Evolutionary conservation across 2,113 vertebrate genomes (phyloP).

Genomic region (Lamprotornis superbus): DNA sequence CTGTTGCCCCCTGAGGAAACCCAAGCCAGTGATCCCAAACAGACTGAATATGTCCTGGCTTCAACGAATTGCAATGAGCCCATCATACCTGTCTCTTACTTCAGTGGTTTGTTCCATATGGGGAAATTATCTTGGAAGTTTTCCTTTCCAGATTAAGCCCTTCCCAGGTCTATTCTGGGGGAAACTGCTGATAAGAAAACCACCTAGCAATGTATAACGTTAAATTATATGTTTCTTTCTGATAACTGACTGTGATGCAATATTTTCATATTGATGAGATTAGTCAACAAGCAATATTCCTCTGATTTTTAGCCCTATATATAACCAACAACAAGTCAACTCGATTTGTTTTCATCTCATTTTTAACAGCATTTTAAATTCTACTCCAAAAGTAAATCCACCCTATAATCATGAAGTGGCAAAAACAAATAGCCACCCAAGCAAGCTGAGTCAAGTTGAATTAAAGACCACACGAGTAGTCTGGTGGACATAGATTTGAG

Average conservation of each 20-base stretch:
- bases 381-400: not conserved
- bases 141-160: not conserved
- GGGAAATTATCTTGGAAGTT: not conserved
- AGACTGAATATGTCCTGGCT: not conserved
- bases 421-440: not conserved
- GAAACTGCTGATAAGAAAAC: not conserved
- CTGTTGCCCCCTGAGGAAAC: not conserved
- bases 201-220: not conserved
- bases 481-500: not conserved
- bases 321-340: not conserved
- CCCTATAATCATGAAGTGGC: not conserved
- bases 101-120: not conserved
- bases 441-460: not conserved
- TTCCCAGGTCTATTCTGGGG: not conserved
- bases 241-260: not conserved
- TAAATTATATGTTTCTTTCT: not conserved
- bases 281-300: not conserved
- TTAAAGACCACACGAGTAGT: not conserved
- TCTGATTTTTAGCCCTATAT: not conserved
- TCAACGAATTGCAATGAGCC: accelerated
- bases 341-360: not conserved
- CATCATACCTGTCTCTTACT: not conserved
- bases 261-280: not conserved
- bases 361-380: not conserved
- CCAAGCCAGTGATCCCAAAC: not conserved